Evolutionary conservation across 92 coral and sea anemone species (phyloP), one percentile per base, ranked within the genome.

Genomic region (Ricordea florida): DNA sequence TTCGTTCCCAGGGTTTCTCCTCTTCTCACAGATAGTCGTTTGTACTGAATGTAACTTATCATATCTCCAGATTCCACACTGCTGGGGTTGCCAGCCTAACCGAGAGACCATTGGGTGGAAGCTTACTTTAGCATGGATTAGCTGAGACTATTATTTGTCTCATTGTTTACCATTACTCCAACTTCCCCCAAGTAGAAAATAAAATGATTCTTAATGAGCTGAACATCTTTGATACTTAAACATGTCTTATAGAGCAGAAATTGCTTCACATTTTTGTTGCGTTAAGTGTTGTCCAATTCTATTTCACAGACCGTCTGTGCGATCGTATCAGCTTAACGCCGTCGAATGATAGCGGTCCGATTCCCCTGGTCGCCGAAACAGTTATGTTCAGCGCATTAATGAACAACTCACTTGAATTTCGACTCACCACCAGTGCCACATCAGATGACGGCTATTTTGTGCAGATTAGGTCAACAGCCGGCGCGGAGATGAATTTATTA

Each of bases 371-470:
- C 31, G 72, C 44, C 9, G 34, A 65, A 9, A 65, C 72, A 2
- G 72, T 65, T 10, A 65, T 65, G 72, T 65, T 65, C 2, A 65
- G 72, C 57, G 42, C 47, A 18, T 13, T 44, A 16, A 28, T 45
- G 57, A 14, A 17, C 17, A 57, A 10, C 18, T 20, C 57, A 18
- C 29, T 65, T 18, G 18, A 44, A 2, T 28, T 65, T 28, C 72
- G 57, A 35, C 38, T 65, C 11, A 31, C 38, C 2, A 44, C 57
- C 57, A 45, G 17, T 10, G 17, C 57, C 29, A 10, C 25, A 11
- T 65, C 72, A 30, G 38, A 65, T 6, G 72, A 45, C 10, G 66
- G 67, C 1, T 84, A 84, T 38, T 40, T 69, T 29, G 20, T 84
- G 23, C 51, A 34, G 59, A 49, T 84, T 22, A 76, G 74, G 16